Evolutionary conservation across 1,140 invertebrate genomes (phyloP), one percentile per base, ranked within the genome.

Genomic region (Tetramorium parvispinum): DNA sequence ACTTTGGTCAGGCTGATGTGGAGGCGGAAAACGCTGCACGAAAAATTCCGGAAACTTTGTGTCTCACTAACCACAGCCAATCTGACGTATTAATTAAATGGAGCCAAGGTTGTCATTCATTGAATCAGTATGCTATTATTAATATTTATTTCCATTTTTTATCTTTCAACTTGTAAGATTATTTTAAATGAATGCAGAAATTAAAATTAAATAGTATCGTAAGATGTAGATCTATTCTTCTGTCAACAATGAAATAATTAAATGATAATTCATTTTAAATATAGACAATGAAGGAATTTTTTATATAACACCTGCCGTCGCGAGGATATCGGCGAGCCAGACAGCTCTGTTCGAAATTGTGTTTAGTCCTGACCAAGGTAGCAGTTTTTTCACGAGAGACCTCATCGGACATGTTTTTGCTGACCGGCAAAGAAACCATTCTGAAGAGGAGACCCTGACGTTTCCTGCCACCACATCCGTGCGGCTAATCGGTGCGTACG

Each of bases 301-400:
- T 53, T 76, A 37, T 4, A 73, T 94, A 43, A 85, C 49, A n/a
- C 93, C 92, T 7, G 51, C n/a, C 0, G 61, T 66, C 18, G 46
- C 85, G 27, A 57, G 63, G 78, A 77, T 93, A 24, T 61, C 21
- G 10, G 61, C 71, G 3, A 65, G 70, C 16, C 70, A 91, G 16
- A 91, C 92, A 0, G 85, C 63, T 46, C 40, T 92, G 11, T 94
- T 94, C 71, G 92, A 94, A 85, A 40, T 94, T n/a, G 51, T 66
- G 18, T 94, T 94, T 63, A 75, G 89, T 87, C 93, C 93, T 16
- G 16, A 55, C 0, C 51, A 78, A 53, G 66, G 76, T 37, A 57
- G 51, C 40, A 71, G 32, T 49, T 88, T 93, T 32, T 93, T 87
- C 53, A 87, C 76, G 4, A 81, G 24, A 57, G 88, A 93, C 75